These are phyloP conservation scores for Ostrea denselamellosa DNA, from an alignment of 1,140 invertebrate species.

Conservation along the genomic window DNA sequence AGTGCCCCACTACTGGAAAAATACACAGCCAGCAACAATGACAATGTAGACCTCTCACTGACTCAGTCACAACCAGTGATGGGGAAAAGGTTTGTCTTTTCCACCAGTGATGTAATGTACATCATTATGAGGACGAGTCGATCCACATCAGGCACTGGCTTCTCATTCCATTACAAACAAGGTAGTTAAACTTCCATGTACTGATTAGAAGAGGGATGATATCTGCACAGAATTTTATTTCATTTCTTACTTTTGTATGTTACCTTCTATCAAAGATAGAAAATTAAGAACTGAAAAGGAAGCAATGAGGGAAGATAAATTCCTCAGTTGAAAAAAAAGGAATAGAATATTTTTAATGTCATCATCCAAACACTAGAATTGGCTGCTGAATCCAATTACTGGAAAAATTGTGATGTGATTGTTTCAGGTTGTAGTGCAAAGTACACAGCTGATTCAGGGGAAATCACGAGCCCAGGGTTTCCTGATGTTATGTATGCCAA, in stretches of 20 bases:
- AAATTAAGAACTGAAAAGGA: background rate
- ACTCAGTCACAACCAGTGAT: background rate
- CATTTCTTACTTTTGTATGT: background rate
- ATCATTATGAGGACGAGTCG: conserved; percentile 55
- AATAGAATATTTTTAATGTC: background rate
- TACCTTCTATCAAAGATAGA: background rate
- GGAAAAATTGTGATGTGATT: background rate
- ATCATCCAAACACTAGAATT: background rate
- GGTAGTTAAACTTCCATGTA: conserved; percentile 41
- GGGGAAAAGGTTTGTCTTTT: conserved; percentile 53
- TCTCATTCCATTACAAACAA: conserved; percentile 56
- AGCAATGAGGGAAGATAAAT: background rate
- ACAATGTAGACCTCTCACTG: conserved; percentile 1
- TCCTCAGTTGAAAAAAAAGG: background rate
- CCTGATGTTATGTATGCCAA: conserved; percentile 60
- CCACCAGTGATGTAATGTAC: conserved; percentile 60
- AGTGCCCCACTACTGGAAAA: conserved; percentile 48
- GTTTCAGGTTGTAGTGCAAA: conserved; percentile 58
- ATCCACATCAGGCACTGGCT: conserved; percentile 51
- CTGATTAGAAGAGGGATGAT: background rate
- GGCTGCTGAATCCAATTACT: background rate
- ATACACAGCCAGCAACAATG: conserved; percentile 51
- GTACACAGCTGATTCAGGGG: conserved; percentile 43
- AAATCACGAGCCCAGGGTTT: conserved; percentile 63
- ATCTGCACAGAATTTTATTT: background rate